Base-by-base conservation (phyloP, 2,888 invertebrate species). In the Hyles lineata region DNA sequence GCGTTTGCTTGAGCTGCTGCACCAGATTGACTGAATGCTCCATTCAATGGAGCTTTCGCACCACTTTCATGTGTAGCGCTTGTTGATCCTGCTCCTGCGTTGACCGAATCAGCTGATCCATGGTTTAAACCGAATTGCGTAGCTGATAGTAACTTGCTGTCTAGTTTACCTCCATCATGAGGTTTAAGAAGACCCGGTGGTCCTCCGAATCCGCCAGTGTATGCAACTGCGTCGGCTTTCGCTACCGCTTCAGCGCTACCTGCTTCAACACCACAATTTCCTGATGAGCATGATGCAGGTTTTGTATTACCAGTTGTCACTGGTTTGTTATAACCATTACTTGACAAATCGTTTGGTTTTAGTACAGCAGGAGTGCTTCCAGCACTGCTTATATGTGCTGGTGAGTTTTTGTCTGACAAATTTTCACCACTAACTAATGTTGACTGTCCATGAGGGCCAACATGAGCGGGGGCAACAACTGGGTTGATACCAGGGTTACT, bases 161-260 rank as follows among this genome's bases (percentile, higher is more conserved):
- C 67, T 9, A 71, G 23, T 84, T 89, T 92, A 43, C 88, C 89
- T 73, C 83, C 81, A 72, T 93, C 92, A 75, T 85, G 88, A 1
- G 94, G 92, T 80, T 87, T 87, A 8, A 93, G 78, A 19, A 93
- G 74, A n/a, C 94, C 94, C 35, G 93, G 90, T 67, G 94, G 92
- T 43, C 93, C 94, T 58, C 93, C 92, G 78, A 94, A 94, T 21
- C 94, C 92, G 72, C 92, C 93, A 21, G 88, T 84, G 76, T 94
- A 94, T 58, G 83, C 85, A 43, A 86, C 83, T 11, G 89, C 86
- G 70, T 86, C 85, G 23, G 90, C 88, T 72, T 78, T 79, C 35
- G 88, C 87, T 6, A 79, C 75, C 9, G 74, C 70, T 70, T 77
- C 76, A 62, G 76, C 23, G 23, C 50, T 78, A 61, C 59, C 71